Evolutionary conservation across 2,797 vertebrate genomes (phyloP).

Genomic region (Fistularia tabacaria): DNA sequence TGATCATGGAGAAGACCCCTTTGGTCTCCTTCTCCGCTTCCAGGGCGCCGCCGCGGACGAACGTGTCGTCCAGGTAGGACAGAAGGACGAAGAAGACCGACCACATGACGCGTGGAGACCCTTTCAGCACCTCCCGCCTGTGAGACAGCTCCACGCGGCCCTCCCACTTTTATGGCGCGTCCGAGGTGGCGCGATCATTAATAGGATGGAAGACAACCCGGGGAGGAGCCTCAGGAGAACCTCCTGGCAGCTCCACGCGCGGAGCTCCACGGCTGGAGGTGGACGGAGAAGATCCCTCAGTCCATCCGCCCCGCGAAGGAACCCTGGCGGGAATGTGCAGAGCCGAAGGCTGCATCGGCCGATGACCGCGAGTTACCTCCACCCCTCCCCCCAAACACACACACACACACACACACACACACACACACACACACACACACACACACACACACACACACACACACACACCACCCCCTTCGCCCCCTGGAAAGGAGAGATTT

Average conservation of each 20-base stretch:
- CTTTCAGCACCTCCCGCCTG: conserved; percentile 77
- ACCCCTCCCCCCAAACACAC: conserved; percentile 7
- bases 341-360: conserved; percentile 15
- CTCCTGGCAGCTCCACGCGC: conserved; percentile 23
- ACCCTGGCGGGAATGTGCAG: conserved; percentile 8
- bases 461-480: conserved; percentile 9
- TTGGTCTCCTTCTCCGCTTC: conserved; percentile 63
- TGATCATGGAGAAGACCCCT: conserved; percentile 58
- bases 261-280: no score
- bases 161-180: conserved; percentile 62
- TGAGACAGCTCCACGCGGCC: conserved; percentile 73
- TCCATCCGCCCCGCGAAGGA: no score
- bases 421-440: no score
- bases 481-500: conserved; percentile 60
- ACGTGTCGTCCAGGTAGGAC: conserved; percentile 73
- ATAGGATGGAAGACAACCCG: conserved; percentile 53
- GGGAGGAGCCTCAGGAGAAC: conserved; percentile 76
- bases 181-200: conserved; percentile 64
- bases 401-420: neutral
- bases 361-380: conserved; percentile 74
- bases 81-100: conserved; percentile 75
- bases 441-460: no score
- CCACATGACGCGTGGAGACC: conserved; percentile 65
- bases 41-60: conserved; percentile 58
- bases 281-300: no score